Evolutionary conservation across 1,140 invertebrate genomes (phyloP).

Genomic region (Latrodectus geometricus): DNA sequence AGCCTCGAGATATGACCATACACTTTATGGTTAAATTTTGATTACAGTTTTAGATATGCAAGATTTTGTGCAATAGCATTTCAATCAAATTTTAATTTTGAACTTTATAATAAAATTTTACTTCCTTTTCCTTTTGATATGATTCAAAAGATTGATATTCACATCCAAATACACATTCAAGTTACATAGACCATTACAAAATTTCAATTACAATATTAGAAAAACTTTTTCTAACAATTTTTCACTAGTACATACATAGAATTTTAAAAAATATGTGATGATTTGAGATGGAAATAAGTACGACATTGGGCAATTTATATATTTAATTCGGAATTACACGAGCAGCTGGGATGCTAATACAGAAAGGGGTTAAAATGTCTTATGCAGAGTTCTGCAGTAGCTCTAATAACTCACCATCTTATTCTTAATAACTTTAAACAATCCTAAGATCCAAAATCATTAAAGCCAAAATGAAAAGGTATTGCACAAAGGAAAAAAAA

Average conservation of each 20-base stretch:
- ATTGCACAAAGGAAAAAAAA: neutral
- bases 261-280: neutral
- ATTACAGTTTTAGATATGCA: slow-evolving; percentile 34
- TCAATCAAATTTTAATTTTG: neutral
- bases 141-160: slow-evolving; percentile 30
- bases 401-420: neutral
- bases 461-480: neutral
- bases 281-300: neutral
- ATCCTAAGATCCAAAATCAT: neutral
- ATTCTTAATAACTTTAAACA: neutral
- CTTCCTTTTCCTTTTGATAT: slow-evolving; percentile 31
- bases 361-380: neutral
- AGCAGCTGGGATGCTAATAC: slow-evolving; percentile 22
- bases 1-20: slow-evolving; percentile 6
- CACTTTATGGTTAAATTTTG: neutral
- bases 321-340: slow-evolving; percentile 44
- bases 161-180: slow-evolving; percentile 4
- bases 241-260: neutral
- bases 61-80: slow-evolving; percentile 33
- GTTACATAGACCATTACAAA: slow-evolving; percentile 1
- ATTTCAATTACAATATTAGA: neutral
- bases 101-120: neutral
- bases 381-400: neutral
- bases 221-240: neutral
- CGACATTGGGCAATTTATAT: slow-evolving; percentile 37